Evolutionary conservation across 1,140 invertebrate genomes (phyloP), one percentile per base, ranked within the genome.

Genomic region (Caenorhabditis briggsae): DNA sequence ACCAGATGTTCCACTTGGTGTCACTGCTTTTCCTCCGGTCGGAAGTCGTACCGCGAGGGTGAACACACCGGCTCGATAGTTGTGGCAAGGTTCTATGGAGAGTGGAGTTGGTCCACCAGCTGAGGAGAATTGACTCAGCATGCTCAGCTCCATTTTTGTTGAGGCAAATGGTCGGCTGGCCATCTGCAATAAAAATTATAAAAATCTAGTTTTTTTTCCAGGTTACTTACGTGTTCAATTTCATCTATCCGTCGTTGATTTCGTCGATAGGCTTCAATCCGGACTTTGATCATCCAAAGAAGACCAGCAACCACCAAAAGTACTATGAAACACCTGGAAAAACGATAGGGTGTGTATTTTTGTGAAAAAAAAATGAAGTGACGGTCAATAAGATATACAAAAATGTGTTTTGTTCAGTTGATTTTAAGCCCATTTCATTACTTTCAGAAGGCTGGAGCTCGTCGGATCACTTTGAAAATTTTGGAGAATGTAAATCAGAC

Each of bases 281-380:
- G 53, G 18, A 90, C 86, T 88, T 92, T 92, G 50, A 92, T 92
- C 85, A 92, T 90, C 90, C 90, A 92, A 33, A 92, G 61, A 14
- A 92, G 41, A 43, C 91, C 91, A 16, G 91, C 91, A 23, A 92
- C 90, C 43, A 92, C 92, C 9, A 92, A 85, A 11, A 92, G 89
- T n/a, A 92, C 92, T 78, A 92, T 92, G 83, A 92, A 92, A 65
- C 92, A 92, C 12, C 91, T 92, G 78, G 33, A 89, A 90, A 23
- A 23, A 33, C 33, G 33, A 33, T 33, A 33, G 33, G 33, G 3
- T 33, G 3, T 33, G 1, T 33, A 33, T 33, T 2, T 33, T 33
- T 2, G 3, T 33, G 33, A 33, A 33, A 33, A 33, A 33, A 2
- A 33, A 33, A 33, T 33, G 3, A 1, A 33, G 33, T 3, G 3